phyloP scores from a whole-genome alignment of 2,113 vertebrate species.

The Rhineura floridana region DNA sequence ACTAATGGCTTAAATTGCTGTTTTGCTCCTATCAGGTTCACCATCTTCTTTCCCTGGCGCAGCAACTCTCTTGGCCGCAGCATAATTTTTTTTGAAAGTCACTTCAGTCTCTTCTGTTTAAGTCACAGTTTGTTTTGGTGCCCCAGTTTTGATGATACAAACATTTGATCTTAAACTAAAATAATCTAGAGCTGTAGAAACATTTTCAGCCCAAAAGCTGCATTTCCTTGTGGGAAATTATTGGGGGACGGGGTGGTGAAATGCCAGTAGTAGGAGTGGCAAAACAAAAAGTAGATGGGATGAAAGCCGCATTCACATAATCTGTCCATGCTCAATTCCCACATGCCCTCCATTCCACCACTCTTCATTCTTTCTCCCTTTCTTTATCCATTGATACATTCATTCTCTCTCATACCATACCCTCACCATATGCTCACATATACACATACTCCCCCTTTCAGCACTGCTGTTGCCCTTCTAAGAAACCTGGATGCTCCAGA shows the following conservation, averaged over 20 bases:
- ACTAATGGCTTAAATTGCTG: background rate
- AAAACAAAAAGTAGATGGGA: background rate
- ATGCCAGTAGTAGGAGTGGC: background rate
- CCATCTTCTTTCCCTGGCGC: background rate
- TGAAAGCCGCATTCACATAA: background rate
- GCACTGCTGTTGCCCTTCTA: background rate
- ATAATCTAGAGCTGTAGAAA: background rate
- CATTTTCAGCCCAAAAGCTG: background rate
- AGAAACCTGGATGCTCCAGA: background rate
- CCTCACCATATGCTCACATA: background rate
- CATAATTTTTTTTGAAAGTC: constrained; percentile 12
- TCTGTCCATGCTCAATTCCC: background rate
- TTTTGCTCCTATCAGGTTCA: constrained; percentile 33
- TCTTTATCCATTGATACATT: too few species aligned
- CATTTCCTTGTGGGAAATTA: too few species aligned
- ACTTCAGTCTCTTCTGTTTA: background rate
- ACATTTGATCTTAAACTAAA: background rate
- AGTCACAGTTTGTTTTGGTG: background rate
- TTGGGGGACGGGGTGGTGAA: background rate
- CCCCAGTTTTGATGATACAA: background rate
- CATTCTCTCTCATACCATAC: too few species aligned
- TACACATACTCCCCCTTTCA: background rate
- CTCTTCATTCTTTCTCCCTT: too few species aligned
- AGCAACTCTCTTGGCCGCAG: background rate
- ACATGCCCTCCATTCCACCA: too few species aligned